Evolutionary conservation across 2,113 vertebrate genomes (phyloP), one percentile per base, ranked within the genome.

Genomic region (Lampris incognitus): DNA sequence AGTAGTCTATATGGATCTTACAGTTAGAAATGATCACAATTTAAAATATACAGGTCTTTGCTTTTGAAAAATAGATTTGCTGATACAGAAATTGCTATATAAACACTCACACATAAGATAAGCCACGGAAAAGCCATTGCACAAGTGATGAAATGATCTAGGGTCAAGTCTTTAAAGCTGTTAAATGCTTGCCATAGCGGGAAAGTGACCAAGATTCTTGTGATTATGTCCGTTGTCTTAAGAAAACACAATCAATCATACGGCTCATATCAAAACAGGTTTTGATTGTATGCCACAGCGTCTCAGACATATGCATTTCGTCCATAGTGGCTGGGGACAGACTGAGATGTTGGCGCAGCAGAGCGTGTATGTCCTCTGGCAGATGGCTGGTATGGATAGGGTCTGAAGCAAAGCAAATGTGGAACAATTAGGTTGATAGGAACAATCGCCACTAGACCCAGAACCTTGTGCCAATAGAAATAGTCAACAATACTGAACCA

Each of bases 241-340:
- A 4, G 64, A 36, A 42, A 2, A 46, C 38, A 1, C 24, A 46
- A 4, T 46, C 44, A 46, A 46, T 46, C 44, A 46, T 7, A 46
- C 39, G 10, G 49, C 40, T 40, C n/a, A 3, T 36, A 13, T 1
- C 9, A 40, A 9, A 24, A 2, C 4, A 9, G 4, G 13, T 66
- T 36, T 50, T 4, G 1, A 1, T 6, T 4, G 10, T 2, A 4
- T 7, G 9, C 6, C 24, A 9, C 44, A 8, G 37, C 10, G 13
- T 69, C 56, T 93, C 79, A 94, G 46, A 95, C 94, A 0, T 95
- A 95, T 0, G 82, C 92, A 10, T 94, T 94, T 60, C 85, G 83
- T 51, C 75, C 86, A 5, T 93, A 94, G 57, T 94, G 84, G 57
- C 79, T 92, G 1, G 86, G 85, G 1, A 46, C 71, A 2, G 58